Base-by-base conservation (phyloP, 2,888 invertebrate genomes). In the Heteropelma amictum region DNA sequence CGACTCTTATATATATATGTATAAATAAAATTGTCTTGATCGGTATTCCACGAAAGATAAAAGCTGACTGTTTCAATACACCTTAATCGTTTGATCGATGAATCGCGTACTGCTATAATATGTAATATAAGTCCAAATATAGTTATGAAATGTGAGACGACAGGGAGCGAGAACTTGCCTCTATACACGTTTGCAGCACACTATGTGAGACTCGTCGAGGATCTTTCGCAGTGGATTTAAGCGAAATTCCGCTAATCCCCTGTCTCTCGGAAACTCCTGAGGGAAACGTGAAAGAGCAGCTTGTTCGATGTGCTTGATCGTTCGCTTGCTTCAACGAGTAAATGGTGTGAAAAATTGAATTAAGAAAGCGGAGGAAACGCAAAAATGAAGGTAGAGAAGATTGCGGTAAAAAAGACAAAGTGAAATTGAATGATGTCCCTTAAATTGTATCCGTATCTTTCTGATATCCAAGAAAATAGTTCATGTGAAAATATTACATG, bases 171-270 rank as follows among this genome's bases (percentile, higher is more conserved):
- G n/a, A 26, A 40, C 1, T 58, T 17, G 17, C 42, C 8, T 7
- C 3, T 14, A 8, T 33, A 14, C 7, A n/a, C 14, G 2, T 40
- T 5, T 28, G n/a, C 3, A n/a, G 17, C n/a, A 40, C 30, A 33
- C 28, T 26, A 17, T 12, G 5, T 40, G n/a, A 21, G 6, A 3
- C 45, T 23, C 64, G 51, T 21, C 63, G 7, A 38, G 26, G 58
- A 23, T 56, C 70, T 73, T 58, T 65, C 47, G 67, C 71, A 56
- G 72, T 77, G 79, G 74, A 80, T 82, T 83, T 80, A 81, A 82
- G 77, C 67, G 77, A 75, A 78, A 80, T 81, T 78, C 65, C 72
- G 79, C 76, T 78, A 77, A 82, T 83, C 81, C 77, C 79, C 77
- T 69, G 78, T 80, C 72, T 81, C 60, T 53, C 56, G 64, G 75